These are phyloP conservation scores for Tautogolabrus adspersus DNA, from an alignment of 2,113 vertebrate genomes.

Conservation along the genomic window DNA sequence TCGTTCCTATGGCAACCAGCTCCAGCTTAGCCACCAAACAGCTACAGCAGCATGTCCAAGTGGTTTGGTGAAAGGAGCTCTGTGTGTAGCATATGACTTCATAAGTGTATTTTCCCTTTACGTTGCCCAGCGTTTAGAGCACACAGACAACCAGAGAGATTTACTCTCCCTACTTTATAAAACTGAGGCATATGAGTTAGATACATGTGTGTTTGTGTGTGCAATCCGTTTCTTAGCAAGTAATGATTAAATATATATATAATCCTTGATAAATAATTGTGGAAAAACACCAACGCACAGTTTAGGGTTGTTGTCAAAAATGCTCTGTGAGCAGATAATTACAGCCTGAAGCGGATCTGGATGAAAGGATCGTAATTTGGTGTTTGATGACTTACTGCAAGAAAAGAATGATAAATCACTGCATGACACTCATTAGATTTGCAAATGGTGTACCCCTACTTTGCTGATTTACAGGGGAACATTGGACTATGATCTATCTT, in stretches of 20 bases:
- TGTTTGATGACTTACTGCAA: constrained; percentile 2
- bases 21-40: constrained; percentile 64
- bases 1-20: constrained; percentile 75
- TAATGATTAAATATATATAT: not conserved
- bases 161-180: not conserved
- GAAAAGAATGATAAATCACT: not conserved
- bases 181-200: not conserved
- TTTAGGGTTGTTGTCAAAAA: not conserved
- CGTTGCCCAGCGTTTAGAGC: constrained; percentile 36
- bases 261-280: not conserved
- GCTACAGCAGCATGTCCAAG: constrained; percentile 62
- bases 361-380: not conserved
- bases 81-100: constrained; percentile 58
- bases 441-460: not conserved
- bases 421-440: not conserved
- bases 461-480: not conserved
- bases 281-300: not conserved
- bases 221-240: not conserved
- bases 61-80: constrained; percentile 50
- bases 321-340: not conserved
- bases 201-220: not conserved
- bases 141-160: not conserved
- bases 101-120: constrained; percentile 52
- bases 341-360: not conserved
- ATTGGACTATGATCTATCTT: too few species aligned